Conservation (phyloP, 2,888 invertebrate species). For the Cremastinae sp. region DNA sequence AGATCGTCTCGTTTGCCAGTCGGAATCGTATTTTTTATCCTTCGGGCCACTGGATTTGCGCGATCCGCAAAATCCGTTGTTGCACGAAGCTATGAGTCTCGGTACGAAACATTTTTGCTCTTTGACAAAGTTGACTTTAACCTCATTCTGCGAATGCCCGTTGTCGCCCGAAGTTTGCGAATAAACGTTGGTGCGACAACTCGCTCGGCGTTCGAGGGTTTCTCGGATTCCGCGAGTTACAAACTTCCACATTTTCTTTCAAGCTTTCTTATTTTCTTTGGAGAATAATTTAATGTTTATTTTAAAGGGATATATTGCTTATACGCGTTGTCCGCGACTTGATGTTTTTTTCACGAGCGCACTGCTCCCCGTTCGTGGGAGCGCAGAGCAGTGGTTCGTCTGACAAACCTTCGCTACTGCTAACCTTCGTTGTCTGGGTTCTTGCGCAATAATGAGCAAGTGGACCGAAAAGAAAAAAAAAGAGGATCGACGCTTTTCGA, state of each 20-base stretch:
- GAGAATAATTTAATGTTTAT: constrained; percentile 1
- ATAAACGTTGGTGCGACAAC: constrained; percentile 74
- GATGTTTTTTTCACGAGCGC: constrained; percentile 12
- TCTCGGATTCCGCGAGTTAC: constrained; percentile 76
- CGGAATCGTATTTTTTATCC: constrained; percentile 67
- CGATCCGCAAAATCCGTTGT: constrained; percentile 67
- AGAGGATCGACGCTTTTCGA: no score
- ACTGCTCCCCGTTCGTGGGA: constrained; percentile 52
- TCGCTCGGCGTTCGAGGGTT: constrained; percentile 71
- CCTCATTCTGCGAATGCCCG: constrained; percentile 65
- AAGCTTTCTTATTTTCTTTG: constrained; percentile 10
- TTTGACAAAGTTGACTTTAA: constrained; percentile 63
- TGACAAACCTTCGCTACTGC: constrained; percentile 19
- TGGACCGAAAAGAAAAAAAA: not conserved
- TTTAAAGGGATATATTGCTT: not conserved
- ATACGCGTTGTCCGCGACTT: constrained; percentile 1
- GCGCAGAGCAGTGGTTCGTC: constrained; percentile 47
- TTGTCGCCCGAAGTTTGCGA: constrained; percentile 71
- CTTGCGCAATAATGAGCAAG: constrained; percentile 33
- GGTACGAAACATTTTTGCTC: constrained; percentile 68
- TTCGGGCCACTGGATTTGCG: constrained; percentile 66
- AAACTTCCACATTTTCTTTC: constrained; percentile 74
- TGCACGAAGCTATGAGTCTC: constrained; percentile 60
- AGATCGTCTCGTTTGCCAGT: constrained; percentile 73
- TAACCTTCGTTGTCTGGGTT: not conserved